Evolutionary conservation across 2,888 invertebrate genomes (phyloP).

Genomic region (Portevinia maculata): DNA sequence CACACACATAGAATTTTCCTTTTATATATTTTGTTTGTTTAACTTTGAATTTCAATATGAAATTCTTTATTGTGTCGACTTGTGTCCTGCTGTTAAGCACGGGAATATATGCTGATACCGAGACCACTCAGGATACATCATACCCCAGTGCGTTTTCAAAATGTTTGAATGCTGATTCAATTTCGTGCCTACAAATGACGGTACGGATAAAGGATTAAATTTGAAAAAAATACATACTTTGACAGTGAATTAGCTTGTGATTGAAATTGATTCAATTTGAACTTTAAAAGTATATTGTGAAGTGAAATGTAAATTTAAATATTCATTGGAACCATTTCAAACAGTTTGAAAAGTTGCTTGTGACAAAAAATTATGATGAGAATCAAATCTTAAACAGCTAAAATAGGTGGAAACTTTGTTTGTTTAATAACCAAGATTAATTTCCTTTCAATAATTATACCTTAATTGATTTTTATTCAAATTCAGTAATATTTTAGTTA

Average conservation of each 20-base stretch:
- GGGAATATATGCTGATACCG: conserved; percentile 70
- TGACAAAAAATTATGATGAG: background rate
- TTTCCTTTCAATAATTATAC: no score
- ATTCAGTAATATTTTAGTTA: no score
- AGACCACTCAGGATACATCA: conserved; percentile 78
- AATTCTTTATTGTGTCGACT: conserved; percentile 80
- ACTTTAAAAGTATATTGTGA: conserved; percentile 82
- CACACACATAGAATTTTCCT: conserved; percentile 3
- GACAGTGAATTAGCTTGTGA: background rate
- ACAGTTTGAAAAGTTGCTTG: conserved; percentile 13
- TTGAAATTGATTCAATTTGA: conserved; percentile 82
- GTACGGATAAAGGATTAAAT: conserved; percentile 80
- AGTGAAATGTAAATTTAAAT: background rate
- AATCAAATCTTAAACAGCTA: background rate
- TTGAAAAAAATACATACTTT: conserved; percentile 76
- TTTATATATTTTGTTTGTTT: conserved; percentile 32
- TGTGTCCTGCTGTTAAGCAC: conserved; percentile 80
- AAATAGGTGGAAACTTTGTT: no score
- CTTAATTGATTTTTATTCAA: no score
- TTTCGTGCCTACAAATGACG: conserved; percentile 86
- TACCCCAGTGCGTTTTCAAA: conserved; percentile 83
- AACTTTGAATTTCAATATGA: conserved; percentile 78
- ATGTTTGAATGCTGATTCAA: conserved; percentile 86
- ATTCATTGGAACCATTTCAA: no score
- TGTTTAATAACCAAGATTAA: no score